A percentile compares a stretch with the other conserved stretches of the same genome.
These are phyloP conservation scores for Diorhabda carinulata DNA, from an alignment of 1,140 invertebrate genomes.

Conservation along the genomic window DNA sequence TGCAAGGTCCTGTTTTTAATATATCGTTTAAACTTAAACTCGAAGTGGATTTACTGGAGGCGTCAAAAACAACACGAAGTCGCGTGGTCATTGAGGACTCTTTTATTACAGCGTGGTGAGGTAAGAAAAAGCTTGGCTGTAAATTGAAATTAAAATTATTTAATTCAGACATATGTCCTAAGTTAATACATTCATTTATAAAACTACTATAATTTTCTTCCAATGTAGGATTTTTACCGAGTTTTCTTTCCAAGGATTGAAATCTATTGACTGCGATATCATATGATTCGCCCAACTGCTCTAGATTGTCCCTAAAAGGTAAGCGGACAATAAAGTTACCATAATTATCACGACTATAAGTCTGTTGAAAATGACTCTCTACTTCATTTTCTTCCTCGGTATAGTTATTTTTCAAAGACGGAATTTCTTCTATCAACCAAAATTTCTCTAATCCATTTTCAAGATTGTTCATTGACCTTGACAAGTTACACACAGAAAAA, in stretches of 20 bases:
- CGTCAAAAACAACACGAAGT: slow-evolving; percentile 9
- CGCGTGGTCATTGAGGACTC: neutral
- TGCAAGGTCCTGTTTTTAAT: slow-evolving; percentile 4
- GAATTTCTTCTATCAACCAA: neutral
- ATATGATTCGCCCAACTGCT: neutral
- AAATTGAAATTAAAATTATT: neutral
- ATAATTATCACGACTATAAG: slow-evolving; percentile 1
- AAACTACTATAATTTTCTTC: slow-evolving; percentile 31
- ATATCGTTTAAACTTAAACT: slow-evolving; percentile 4
- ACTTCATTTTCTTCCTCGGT: neutral
- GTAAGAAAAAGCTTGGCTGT: neutral
- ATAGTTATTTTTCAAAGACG: neutral
- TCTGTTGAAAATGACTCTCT: slow-evolving; percentile 6
- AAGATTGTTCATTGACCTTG: neutral
- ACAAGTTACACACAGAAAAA: neutral
- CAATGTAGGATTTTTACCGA: slow-evolving; percentile 6
- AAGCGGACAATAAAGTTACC: slow-evolving; percentile 20
- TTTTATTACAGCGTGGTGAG: neutral
- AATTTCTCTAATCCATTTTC: slow-evolving; percentile 6
- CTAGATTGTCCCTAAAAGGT: neutral
- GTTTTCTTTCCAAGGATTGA: slow-evolving; percentile 18
- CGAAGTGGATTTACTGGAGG: neutral
- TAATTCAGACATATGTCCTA: slow-evolving; percentile 38
- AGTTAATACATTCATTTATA: slow-evolving; percentile 43
- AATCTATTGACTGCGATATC: slow-evolving; percentile 19